Base-by-base conservation (phyloP, 2,797 vertebrate species). In the Pyrocephalus nanus region DNA sequence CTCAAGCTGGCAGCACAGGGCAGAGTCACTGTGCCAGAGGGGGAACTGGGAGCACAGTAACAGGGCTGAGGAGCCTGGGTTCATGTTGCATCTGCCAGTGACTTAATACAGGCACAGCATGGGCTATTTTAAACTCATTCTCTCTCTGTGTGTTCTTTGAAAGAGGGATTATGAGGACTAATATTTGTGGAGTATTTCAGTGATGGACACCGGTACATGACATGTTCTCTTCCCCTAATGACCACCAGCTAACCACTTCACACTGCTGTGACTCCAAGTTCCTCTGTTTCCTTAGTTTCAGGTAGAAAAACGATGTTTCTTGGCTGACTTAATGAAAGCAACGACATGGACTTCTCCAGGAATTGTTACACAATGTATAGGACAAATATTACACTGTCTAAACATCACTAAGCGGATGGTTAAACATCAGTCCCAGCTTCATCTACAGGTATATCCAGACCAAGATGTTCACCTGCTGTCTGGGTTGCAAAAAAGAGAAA, bases 51-150 rank as follows among this genome's bases (percentile, higher is more conserved):
- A 15, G 29, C 86, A 50, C 34, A 36, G 78, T 2, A 64, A 67
- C 36, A 89, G 78, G 27, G n/a, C 30, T 30, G 70, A 54, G 70
- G 53, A 78, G 15, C 87, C 66, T 86, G 54, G 50, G 55, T 92
- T 93, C 58, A 12, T 2, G 5, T 20, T 57, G 51, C 73, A 75
- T 73, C 82, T 57, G 55, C 32, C 60, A 53, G 50, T 45, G 61
- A 36, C 62, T 64, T 91, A 74, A 64, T 34, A 62, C 89, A 65
- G 72, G 65, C 51, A 81, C 58, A 79, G 72, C 64, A 54, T 21
- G 62, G 71, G 84, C 92, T 94, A 92, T 91, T 96, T 95, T 90
- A 92, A 96, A 91, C 67, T 53, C 82, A 83, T 40, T 88, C 85
- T 82, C 69, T 86, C 71, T 93, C 82, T 25, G 8, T 58, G 70